phyloP scores from a whole-genome alignment of 2,797 vertebrate species.

The Hydrolagus colliei region DNA sequence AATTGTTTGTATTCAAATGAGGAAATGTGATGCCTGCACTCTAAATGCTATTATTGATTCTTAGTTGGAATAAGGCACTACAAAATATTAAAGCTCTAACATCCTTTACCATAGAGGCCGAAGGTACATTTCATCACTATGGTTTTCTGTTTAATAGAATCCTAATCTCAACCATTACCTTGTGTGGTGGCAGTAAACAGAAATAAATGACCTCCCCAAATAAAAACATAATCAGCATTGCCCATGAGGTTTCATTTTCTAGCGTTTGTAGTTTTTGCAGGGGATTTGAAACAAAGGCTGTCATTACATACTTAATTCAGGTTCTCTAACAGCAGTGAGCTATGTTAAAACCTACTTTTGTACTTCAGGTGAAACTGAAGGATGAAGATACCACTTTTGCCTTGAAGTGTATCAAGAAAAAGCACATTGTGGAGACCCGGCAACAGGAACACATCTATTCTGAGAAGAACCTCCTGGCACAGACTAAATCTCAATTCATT shows the following conservation, averaged over 20 bases:
- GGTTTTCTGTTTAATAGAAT: too few relatives aligned
- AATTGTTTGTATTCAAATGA: too few relatives aligned
- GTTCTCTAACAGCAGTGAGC: background rate
- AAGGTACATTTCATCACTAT: too few relatives aligned
- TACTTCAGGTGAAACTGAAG: conserved; percentile 58
- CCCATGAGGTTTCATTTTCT: background rate
- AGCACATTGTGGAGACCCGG: conserved; percentile 64
- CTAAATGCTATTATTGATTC: too few relatives aligned
- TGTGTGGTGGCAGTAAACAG: too few relatives aligned
- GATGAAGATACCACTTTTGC: conserved; percentile 62
- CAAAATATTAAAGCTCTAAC: too few relatives aligned
- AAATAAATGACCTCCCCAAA: too few relatives aligned
- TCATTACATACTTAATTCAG: background rate
- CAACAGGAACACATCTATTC: conserved; percentile 72
- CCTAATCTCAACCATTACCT: too few relatives aligned
- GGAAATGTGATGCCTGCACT: too few relatives aligned
- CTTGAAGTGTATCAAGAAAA: conserved; percentile 70
- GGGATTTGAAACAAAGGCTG: background rate
- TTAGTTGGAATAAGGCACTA: too few relatives aligned
- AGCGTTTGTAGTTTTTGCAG: background rate
- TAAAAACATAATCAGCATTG: background rate
- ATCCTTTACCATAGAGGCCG: too few relatives aligned
- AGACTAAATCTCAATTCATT: conserved; percentile 60
- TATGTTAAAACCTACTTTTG: background rate
- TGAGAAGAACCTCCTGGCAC: conserved; percentile 66